phyloP scores from a whole-genome alignment of 92 coral and sea anemone species.

The Zoanthus solanderi region DNA sequence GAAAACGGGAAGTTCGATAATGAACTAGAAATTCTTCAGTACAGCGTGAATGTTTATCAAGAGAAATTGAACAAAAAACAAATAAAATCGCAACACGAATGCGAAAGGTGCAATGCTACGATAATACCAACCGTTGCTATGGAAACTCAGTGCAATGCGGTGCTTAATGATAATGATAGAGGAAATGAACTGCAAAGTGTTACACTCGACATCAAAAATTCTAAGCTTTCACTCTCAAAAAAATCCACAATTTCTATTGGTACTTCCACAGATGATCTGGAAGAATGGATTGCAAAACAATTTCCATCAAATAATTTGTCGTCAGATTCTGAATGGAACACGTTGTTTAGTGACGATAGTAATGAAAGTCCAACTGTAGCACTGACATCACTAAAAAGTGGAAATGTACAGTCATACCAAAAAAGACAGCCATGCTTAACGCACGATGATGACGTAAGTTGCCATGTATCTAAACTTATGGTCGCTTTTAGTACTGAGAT shows the following conservation, averaged over 20 bases:
- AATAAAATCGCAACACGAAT: conserved; percentile 27
- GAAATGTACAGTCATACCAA: not conserved
- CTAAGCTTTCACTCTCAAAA: conserved; percentile 3
- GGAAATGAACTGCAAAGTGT: conserved; percentile 6
- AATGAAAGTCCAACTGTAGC: conserved; percentile 70
- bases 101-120: conserved; percentile 42
- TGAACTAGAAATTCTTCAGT: conserved; percentile 68
- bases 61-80: conserved; percentile 59
- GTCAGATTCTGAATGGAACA: conserved; percentile 64
- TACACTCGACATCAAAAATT: conserved; percentile 12
- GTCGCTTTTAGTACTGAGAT: too few species aligned
- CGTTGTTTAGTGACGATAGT: conserved; percentile 65
- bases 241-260: conserved; percentile 44
- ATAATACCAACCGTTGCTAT: conserved; percentile 23
- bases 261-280: conserved; percentile 76
- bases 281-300: conserved; percentile 35
- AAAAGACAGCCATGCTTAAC: conserved; percentile 8
- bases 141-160: conserved; percentile 23
- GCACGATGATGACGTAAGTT: conserved; percentile 34
- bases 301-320: conserved; percentile 40
- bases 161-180: too few species aligned
- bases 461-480: not conserved
- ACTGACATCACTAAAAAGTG: not conserved
- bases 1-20: conserved; percentile 52
- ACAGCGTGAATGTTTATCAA: conserved; percentile 68